These are phyloP conservation scores for Stenotaenia linearis DNA, from an alignment of 2,888 invertebrate species.

Conservation along the genomic window DNA sequence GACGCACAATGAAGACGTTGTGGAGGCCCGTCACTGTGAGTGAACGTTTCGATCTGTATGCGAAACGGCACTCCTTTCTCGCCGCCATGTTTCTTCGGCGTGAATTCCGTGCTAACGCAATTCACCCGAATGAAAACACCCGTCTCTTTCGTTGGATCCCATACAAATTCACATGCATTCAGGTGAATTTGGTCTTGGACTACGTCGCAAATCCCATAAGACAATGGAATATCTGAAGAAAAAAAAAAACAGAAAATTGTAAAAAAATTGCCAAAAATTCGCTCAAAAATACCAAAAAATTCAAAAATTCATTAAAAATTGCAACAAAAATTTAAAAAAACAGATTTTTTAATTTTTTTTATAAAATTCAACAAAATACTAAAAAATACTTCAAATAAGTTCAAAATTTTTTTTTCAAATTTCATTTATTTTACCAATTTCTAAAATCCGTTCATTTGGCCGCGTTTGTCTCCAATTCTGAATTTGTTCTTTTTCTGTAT, in stretches of 20 bases:
- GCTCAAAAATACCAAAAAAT: too few relatives aligned
- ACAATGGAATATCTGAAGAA: conserved; percentile 87
- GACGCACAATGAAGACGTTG: conserved; percentile 85
- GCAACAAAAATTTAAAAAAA: too few relatives aligned
- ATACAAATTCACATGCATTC: conserved; percentile 80
- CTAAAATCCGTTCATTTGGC: conserved; percentile 85
- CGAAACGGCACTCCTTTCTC: conserved; percentile 97
- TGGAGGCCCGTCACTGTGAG: conserved; percentile 53
- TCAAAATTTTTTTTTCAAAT: too few relatives aligned
- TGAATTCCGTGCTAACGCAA: conserved; percentile 96
- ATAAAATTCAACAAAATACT: background rate
- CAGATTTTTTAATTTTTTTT: too few relatives aligned
- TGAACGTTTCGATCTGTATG: conserved; percentile 84
- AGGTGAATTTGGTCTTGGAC: conserved; percentile 62
- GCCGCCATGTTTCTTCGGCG: conserved; percentile 94
- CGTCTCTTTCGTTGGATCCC: conserved; percentile 95
- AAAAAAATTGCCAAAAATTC: too few relatives aligned
- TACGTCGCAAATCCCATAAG: conserved; percentile 82
- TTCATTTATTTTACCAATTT: conserved; percentile 54
- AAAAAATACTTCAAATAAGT: background rate
- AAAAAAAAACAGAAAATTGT: too few relatives aligned
- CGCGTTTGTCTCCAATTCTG: conserved; percentile 81
- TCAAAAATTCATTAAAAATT: too few relatives aligned
- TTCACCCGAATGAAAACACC: conserved; percentile 93
- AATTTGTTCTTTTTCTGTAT: conserved; percentile 91